Percentiles rank a stretch among this genome's conserved stretches.
phyloP scores from a whole-genome alignment of 2,113 vertebrate genomes.

The Tenebrosternarchus preto region DNA sequence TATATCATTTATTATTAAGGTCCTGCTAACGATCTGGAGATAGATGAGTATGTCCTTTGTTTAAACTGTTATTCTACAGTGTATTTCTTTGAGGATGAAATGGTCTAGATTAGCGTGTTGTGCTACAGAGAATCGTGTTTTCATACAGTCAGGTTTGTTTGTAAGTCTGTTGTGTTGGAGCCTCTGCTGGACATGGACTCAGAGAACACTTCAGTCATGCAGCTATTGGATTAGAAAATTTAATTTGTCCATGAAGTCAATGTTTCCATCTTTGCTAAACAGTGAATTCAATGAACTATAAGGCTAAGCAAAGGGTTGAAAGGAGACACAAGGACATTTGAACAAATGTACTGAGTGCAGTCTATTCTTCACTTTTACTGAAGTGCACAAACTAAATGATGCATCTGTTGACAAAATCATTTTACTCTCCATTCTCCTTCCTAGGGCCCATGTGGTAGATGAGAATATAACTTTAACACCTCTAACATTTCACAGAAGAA shows the following conservation, averaged over 20 bases:
- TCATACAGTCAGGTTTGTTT: neutral
- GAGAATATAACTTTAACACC: no score
- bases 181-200: no score
- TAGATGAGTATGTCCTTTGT: neutral
- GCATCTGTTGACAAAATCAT: neutral
- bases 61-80: neutral
- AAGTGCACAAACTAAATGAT: neutral
- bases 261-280: neutral
- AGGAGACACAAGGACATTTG: no score
- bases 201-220: neutral
- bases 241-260: neutral
- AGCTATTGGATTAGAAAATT: neutral
- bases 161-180: neutral
- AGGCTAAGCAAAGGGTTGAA: neutral
- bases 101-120: neutral
- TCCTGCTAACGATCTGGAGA: neutral
- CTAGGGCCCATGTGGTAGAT: no score
- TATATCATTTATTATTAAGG: conserved; percentile 7
- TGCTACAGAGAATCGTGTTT: neutral
- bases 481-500: no score
- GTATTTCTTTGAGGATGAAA: neutral
- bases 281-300: neutral
- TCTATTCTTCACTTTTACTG: neutral
- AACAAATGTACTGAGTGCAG: no score
- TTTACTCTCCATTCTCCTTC: no score